Evolutionary conservation across 2,113 vertebrate genomes (phyloP).

Genomic region (Psettodes erumei): DNA sequence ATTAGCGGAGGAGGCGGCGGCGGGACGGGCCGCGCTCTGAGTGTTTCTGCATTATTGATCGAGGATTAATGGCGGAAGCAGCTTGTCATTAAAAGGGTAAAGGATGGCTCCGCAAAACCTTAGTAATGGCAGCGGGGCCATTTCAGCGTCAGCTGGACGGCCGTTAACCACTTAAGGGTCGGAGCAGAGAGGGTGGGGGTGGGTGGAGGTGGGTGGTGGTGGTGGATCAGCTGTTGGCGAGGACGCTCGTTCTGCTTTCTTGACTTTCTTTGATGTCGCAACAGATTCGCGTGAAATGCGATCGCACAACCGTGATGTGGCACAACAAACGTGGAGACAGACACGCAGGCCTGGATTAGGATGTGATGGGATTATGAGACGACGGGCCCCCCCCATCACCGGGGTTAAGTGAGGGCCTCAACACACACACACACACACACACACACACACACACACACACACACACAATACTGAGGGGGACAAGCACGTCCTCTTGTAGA

Average conservation of each 20-base stretch:
- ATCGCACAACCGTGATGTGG: too few species aligned
- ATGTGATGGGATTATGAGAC: background rate
- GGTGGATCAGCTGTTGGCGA: background rate
- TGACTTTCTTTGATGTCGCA: background rate
- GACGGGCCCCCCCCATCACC: background rate
- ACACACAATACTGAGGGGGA: background rate
- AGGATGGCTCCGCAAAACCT: conserved; percentile 70
- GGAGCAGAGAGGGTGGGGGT: conserved; percentile 25
- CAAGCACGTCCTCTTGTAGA: background rate
- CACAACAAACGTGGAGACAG: too few species aligned
- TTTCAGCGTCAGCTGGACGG: conserved; percentile 70
- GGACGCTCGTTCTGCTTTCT: background rate
- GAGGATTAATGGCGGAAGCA: conserved; percentile 80
- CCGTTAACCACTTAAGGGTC: conserved; percentile 72
- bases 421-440: too few species aligned
- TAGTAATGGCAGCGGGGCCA: conserved; percentile 74
- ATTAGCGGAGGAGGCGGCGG: conserved; percentile 76
- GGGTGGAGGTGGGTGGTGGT: too few species aligned
- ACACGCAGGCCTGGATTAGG: background rate
- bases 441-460: too few species aligned
- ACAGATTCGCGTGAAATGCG: too few species aligned
- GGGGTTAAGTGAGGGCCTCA: background rate
- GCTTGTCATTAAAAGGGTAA: conserved; percentile 76
- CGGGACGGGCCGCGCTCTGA: conserved; percentile 71
- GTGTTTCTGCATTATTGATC: conserved; percentile 80